These are phyloP conservation scores for Syrmaticus mikado DNA, from an alignment of 2,113 vertebrate species.

Conservation along the genomic window DNA sequence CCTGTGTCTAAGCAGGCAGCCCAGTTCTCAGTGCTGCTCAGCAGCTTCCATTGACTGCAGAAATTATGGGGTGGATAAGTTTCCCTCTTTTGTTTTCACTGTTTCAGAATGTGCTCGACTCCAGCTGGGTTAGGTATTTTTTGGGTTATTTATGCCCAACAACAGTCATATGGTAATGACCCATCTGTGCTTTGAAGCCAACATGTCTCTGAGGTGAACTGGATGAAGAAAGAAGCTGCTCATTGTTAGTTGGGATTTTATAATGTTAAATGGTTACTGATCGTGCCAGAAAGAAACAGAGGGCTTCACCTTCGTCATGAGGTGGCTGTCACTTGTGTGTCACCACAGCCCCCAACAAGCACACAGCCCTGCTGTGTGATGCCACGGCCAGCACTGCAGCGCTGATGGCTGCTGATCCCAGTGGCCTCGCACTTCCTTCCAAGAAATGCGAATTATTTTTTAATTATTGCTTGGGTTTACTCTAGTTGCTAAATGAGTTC, in stretches of 20 bases:
- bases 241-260: neutral
- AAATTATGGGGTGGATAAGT: conserved; percentile 58
- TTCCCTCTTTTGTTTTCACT: conserved; percentile 63
- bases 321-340: accelerated
- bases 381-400: neutral
- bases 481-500: neutral
- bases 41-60: conserved; percentile 50
- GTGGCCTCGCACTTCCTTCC: neutral
- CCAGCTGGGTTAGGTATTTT: conserved; percentile 73
- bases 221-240: neutral
- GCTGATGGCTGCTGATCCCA: neutral
- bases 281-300: neutral
- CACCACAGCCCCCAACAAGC: accelerated
- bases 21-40: neutral
- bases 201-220: conserved; percentile 36
- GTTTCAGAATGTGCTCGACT: conserved; percentile 57
- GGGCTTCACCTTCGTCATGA: neutral
- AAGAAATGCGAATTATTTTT: neutral
- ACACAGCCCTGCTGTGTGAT: neutral
- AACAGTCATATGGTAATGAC: conserved; percentile 70
- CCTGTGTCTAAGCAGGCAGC: conserved; percentile 7
- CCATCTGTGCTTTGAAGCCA: conserved; percentile 66
- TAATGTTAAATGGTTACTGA: neutral
- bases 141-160: conserved; percentile 67
- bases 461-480: neutral